These are phyloP conservation scores for Polydrusus tereticollis DNA, from an alignment of 2,888 invertebrate species.

Conservation along the genomic window DNA sequence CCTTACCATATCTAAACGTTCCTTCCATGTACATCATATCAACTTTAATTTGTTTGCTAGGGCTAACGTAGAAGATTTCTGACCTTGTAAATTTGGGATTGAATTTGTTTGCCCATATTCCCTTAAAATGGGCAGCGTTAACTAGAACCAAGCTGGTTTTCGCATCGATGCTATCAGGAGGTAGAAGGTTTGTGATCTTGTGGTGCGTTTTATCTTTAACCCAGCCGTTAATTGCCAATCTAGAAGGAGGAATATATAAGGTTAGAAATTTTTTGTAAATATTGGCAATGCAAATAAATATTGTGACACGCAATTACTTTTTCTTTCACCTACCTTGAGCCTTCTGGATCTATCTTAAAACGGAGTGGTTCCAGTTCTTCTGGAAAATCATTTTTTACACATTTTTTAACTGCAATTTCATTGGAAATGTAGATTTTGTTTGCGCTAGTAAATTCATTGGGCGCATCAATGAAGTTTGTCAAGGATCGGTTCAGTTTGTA, in stretches of 20 bases:
- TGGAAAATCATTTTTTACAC: constrained; percentile 76
- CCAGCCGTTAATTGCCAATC: constrained; percentile 68
- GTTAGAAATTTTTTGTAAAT: too few relatives aligned
- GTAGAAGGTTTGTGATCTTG: constrained; percentile 82
- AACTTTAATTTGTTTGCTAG: constrained; percentile 79
- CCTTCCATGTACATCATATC: constrained; percentile 93
- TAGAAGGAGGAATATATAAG: too few relatives aligned
- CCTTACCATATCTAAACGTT: constrained; percentile 81
- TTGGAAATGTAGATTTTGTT: constrained; percentile 82
- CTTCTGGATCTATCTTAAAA: constrained; percentile 74
- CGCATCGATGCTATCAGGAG: constrained; percentile 73
- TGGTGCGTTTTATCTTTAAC: constrained; percentile 80
- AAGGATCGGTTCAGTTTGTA: constrained; percentile 79
- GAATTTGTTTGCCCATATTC: constrained; percentile 87
- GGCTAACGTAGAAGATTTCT: constrained; percentile 82
- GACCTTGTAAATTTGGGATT: constrained; percentile 77
- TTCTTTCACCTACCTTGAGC: constrained; percentile 77
- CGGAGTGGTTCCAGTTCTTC: constrained; percentile 76
- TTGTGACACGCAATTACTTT: constrained; percentile 15
- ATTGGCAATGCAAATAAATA: too few relatives aligned
- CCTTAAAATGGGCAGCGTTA: constrained; percentile 93
- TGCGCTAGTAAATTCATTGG: constrained; percentile 81
- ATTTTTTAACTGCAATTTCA: constrained; percentile 73
- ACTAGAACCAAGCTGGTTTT: constrained; percentile 81
- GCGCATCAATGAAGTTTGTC: constrained; percentile 69